Evolutionary conservation across 2,797 vertebrate genomes (phyloP), one percentile per base, ranked within the genome.

Genomic region (Microctenopoma stevenorrisi): DNA sequence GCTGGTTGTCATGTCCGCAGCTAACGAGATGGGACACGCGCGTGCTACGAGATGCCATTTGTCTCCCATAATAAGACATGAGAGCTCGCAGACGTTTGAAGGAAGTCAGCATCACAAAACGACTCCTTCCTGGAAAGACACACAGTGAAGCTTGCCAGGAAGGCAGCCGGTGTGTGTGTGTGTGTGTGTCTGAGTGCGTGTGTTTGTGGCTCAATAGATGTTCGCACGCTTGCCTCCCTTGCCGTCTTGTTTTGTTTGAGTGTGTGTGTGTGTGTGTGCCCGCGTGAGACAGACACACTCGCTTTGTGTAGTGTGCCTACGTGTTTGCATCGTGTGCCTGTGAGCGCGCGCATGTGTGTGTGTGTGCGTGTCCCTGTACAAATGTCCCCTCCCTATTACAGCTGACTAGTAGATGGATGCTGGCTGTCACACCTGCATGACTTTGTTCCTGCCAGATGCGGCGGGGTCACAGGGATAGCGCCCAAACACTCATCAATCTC

Each of bases 401-500:
- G 82, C 86, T 88, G 91, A 93, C 90, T 89, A 43, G 72, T 88
- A 94, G 93, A 94, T 93, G 89, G 92, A 94, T 94, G 92, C 89
- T 72, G 82, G 85, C 90, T 92, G 92, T 93, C 92, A 92, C 89
- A 90, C 90, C 87, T 86, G 88, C 89, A 92, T 89, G 89, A 88
- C 89, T 92, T 88, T 88, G 90, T 91, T 91, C 88, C 89, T 88
- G 88, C 91, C 88, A 92, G 92, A 91, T 90, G 89, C 83, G 30
- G 87, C 15, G 82, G 88, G 93, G 93, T 94, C 91, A 87, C 79
- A 43, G 82, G 86, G 86, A 93, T 91, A 91, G 89, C 82, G 68
- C 88, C 91, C 91, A 93, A 93, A 93, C 89, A 89, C 88, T 93
- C 94, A 94, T 94, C 93, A 94, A 93, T 94, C 94, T 94, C 90